A percentile compares a stretch with the other conserved stretches of the same genome.
These are phyloP conservation scores for Upupa epops DNA, from an alignment of 2,113 vertebrate genomes.

Conservation along the genomic window DNA sequence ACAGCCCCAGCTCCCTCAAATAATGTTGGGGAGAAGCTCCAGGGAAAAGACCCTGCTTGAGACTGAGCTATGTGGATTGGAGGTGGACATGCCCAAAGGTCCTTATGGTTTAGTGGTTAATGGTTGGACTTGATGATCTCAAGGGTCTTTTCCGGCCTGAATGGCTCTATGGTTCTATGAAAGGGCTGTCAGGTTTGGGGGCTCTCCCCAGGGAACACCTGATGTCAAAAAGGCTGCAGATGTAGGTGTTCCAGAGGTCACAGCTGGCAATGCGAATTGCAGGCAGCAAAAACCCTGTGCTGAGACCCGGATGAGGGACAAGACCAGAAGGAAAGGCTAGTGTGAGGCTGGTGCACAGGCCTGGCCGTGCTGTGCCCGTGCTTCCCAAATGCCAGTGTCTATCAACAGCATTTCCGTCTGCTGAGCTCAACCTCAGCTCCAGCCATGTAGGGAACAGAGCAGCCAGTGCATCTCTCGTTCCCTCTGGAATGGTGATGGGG, in stretches of 20 bases:
- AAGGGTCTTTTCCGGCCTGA: too few species aligned
- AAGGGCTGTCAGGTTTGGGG: neutral
- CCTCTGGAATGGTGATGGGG: neutral
- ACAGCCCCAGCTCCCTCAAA: too few species aligned
- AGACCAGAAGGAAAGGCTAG: neutral
- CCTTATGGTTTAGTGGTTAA: too few species aligned
- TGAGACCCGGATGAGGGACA: neutral
- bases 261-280: neutral
- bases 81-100: neutral
- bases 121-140: too few species aligned
- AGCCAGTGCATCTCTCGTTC: neutral
- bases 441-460: neutral
- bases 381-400: slow-evolving; percentile 59
- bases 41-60: neutral
- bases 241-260: neutral
- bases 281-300: neutral
- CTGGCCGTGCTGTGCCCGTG: accelerated
- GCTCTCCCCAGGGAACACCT: accelerated
- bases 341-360: neutral
- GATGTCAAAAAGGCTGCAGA: neutral
- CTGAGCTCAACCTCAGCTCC: accelerated
- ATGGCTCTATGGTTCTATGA: too few species aligned
- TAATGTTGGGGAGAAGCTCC: neutral
- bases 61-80: neutral
- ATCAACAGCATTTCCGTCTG: neutral